Evolutionary conservation across 2,113 vertebrate species (phyloP).

Genomic region (Coptodon bakossiorum): DNA sequence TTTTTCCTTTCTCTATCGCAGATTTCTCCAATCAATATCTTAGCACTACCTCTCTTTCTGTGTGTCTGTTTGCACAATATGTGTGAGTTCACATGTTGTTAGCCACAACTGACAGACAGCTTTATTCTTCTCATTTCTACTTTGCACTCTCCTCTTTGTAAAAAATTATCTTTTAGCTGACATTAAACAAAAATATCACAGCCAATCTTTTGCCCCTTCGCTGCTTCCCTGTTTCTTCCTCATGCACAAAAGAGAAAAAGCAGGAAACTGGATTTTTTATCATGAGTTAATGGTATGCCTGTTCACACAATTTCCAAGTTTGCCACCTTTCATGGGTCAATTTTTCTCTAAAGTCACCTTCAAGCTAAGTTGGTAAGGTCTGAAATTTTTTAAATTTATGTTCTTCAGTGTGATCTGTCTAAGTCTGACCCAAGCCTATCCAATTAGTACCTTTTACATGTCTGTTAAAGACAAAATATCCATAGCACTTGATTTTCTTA

Average conservation of each 20-base stretch:
- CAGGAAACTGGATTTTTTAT: background rate
- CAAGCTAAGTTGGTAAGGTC: background rate
- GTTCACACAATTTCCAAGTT: background rate
- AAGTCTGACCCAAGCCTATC: background rate
- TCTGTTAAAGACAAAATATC: background rate
- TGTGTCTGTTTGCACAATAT: background rate
- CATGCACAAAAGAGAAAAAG: background rate
- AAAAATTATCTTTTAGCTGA: background rate
- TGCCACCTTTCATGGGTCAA: background rate
- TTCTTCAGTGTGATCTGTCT: background rate
- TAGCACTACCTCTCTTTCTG: background rate
- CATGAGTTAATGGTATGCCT: background rate
- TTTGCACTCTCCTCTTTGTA: background rate
- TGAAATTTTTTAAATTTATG: background rate
- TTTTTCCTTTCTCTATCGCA: background rate
- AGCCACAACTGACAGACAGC: constrained; percentile 13
- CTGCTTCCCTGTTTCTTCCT: background rate
- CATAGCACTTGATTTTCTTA: background rate
- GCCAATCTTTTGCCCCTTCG: background rate
- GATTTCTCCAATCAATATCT: background rate
- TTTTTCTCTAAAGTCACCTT: background rate
- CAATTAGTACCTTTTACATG: background rate
- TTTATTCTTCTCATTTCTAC: constrained; percentile 6
- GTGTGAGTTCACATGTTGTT: background rate
- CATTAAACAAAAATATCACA: background rate